Evolutionary conservation across 2,888 invertebrate species (phyloP), one percentile per base, ranked within the genome.

Genomic region (Ochropleura plecta): DNA sequence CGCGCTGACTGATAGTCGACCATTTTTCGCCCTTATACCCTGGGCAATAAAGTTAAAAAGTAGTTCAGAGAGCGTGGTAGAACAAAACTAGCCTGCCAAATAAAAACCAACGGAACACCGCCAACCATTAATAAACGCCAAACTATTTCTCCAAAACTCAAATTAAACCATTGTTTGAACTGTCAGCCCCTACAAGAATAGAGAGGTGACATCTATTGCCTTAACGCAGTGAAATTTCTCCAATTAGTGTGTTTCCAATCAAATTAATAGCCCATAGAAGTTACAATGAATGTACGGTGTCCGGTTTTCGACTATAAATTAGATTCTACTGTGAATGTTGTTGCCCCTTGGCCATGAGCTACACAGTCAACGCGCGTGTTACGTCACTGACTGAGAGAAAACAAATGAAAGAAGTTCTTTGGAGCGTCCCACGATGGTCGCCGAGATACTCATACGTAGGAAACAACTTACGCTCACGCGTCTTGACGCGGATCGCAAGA

Each of bases 211-310:
- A 71, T 64, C 63, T 70, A 71, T 84, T 85, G 82, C 84, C 70
- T 87, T 88, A 88, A 83, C 79, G 83, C 84, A 81, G 88, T 90
- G 89, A 91, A 81, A 89, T 89, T 89, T 91, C 89, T 88, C 92
- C 90, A 93, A 92, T 93, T 93, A 92, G 91, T 88, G 76, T 75
- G 85, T 80, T 89, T 90, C 89, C 88, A 90, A 90, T 92, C 90
- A 89, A 91, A 92, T 92, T 91, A 90, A 92, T 91, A 88, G 90
- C 79, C 81, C 73, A 86, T 86, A 80, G 62, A 80, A 78, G 71
- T 64, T 67, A 85, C 81, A 73, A 78, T 85, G 71, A 85, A 81
- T 80, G 82, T 76, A 69, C 74, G 79, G 82, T 79, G 83, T 83
- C 87, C 84, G 83, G 87, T 88, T 88, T 78, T 81, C 40, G 53